Evolutionary conservation across 1,140 invertebrate genomes (phyloP), one percentile per base, ranked within the genome.

Genomic region (Hyles vespertilio): DNA sequence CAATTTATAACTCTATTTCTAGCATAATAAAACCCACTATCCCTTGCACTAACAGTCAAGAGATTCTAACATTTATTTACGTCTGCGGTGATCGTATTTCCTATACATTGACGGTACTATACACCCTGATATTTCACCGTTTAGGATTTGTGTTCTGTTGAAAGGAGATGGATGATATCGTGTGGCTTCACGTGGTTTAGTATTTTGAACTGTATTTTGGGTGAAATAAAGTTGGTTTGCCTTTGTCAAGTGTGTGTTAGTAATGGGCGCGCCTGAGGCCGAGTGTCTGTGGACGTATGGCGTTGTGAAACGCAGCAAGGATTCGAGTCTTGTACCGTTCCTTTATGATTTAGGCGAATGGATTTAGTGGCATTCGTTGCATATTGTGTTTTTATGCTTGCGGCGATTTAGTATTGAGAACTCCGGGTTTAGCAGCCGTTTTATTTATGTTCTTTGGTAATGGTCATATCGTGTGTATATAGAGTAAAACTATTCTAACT

Each of bases 31-130:
- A 40, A 1, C 8, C 36, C 36, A 40, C 4, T 40, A 40, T 40
- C 4, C 36, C 36, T 40, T 40, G 36, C 8, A 40, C 36, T 5
- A 40, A 5, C 8, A 8, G 36, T 8, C 36, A 40, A 40, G 36
- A 40, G 36, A 40, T 40, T 40, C 36, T 40, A 55, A 40, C 69
- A 40, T 72, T 83, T 82, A 87, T 87, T 87, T 87, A 85, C 83
- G 81, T 79, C 70, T 66, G 61, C 85, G 82, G 84, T 85, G 82
- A 85, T 80, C 80, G 65, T 69, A 72, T 69, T 69, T 61, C 72
- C 67, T 76, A 77, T 78, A 74, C 65, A 79, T 80, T 43, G 55
- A 52, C 61, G 12, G 56, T 54, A 63, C n/a, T 44, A 32, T 44
- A 54, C 52, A 36, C 40, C 40, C n/a, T 44, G 52, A 54, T 44